Conservation (phyloP, 2,797 vertebrate genomes). For the Remorina albescens region DNA sequence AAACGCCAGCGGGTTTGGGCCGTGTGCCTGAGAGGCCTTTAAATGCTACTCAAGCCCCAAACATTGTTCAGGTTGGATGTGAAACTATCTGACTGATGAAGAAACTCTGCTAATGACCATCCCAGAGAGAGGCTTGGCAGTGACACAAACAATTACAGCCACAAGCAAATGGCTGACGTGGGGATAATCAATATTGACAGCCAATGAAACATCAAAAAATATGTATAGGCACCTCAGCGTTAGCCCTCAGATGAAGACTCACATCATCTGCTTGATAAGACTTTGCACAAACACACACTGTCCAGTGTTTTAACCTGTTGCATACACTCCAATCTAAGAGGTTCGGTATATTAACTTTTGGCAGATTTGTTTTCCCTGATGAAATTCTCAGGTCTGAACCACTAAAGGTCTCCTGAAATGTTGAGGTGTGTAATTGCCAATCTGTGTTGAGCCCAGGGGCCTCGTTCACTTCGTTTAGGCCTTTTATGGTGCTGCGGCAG, state of each 20-base stretch:
- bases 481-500: conserved; percentile 61
- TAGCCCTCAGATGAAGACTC: neutral
- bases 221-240: conserved; percentile 26
- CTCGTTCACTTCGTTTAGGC: conserved; percentile 61
- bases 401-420: conserved; percentile 62
- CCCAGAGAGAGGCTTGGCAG: conserved; percentile 41
- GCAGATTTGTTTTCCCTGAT: conserved; percentile 65
- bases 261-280: neutral
- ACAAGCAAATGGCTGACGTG: conserved; percentile 62
- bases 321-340: conserved; percentile 34
- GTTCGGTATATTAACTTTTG: conserved; percentile 57
- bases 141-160: conserved; percentile 60
- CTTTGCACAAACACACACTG: neutral
- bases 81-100: conserved; percentile 45
- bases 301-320: conserved; percentile 63
- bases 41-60: neutral
- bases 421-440: conserved; percentile 69
- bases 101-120: conserved; percentile 48
- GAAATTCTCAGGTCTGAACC: conserved; percentile 50
- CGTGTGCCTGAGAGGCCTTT: neutral
- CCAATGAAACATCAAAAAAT: conserved; percentile 54
- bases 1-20: neutral
- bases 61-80: conserved; percentile 29
- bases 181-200: conserved; percentile 52
- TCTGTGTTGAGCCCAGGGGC: conserved; percentile 65